Evolutionary conservation across 2,797 vertebrate genomes (phyloP).

Genomic region (Ficedula albicollis): DNA sequence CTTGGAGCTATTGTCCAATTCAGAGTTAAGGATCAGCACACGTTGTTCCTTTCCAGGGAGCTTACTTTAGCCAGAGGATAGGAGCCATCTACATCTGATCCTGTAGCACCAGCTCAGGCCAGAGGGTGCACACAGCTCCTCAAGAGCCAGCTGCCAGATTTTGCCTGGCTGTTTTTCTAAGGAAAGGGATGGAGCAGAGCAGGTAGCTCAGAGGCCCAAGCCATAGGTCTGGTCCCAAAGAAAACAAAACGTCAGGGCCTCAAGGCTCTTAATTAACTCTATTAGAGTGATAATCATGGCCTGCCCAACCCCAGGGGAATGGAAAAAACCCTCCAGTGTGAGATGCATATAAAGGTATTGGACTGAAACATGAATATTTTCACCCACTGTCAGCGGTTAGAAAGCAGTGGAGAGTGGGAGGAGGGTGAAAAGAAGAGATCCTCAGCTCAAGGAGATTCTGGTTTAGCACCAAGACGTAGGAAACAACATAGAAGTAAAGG

Average conservation of each 20-base stretch:
- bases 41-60: background rate
- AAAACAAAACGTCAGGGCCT: constrained; percentile 37
- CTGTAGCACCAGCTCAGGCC: background rate
- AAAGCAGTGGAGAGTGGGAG: background rate
- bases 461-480: background rate
- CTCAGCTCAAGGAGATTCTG: background rate
- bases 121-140: background rate
- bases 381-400: background rate
- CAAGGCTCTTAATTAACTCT: constrained; percentile 43
- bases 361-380: constrained; percentile 38
- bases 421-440: background rate
- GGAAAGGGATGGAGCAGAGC: background rate
- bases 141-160: background rate
- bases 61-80: background rate
- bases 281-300: constrained; percentile 23
- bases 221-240: constrained; percentile 41
- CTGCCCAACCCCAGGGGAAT: constrained; percentile 48
- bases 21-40: background rate
- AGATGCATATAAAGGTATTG: background rate
- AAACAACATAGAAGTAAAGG: background rate
- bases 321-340: constrained; percentile 44
- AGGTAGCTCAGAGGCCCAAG: constrained; percentile 20
- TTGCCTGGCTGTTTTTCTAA: background rate
- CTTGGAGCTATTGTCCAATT: background rate
- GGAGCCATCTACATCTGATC: background rate